A percentile compares a stretch with the other conserved stretches of the same genome.
Conservation (phyloP, 2,797 vertebrate species). For the Centropyge bicolor region DNA sequence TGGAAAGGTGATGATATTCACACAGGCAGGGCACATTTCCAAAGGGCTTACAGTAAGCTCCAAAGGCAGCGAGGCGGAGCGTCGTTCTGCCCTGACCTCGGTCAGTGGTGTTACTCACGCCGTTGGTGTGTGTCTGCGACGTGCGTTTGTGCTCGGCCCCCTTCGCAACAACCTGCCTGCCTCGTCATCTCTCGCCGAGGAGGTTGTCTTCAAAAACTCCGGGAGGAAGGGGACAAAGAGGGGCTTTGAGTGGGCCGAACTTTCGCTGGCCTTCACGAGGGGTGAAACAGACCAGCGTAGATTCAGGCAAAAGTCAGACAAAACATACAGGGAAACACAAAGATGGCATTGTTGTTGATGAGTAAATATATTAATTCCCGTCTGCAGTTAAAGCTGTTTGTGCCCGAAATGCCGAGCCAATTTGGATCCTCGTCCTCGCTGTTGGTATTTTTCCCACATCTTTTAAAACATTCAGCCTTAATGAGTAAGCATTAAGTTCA, state of each 20-base stretch:
- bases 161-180: conserved; percentile 47
- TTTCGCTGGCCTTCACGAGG: conserved; percentile 25
- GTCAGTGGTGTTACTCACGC: conserved; percentile 61
- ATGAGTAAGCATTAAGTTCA: conserved; percentile 39
- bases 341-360: conserved; percentile 17
- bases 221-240: conserved; percentile 53
- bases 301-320: conserved; percentile 24
- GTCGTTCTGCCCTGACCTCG: conserved; percentile 41
- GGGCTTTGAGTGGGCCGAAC: conserved; percentile 48
- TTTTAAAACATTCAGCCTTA: conserved; percentile 33
- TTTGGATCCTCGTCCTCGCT: conserved; percentile 21
- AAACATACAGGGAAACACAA: conserved; percentile 32
- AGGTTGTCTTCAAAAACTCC: conserved; percentile 43
- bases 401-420: conserved; percentile 19
- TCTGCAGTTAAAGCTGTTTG: conserved; percentile 36
- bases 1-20: conserved; percentile 65
- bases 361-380: conserved; percentile 21
- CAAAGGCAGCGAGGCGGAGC: conserved; percentile 13
- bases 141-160: conserved; percentile 36
- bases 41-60: conserved; percentile 49
- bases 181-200: conserved; percentile 48
- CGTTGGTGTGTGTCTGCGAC: conserved; percentile 62
- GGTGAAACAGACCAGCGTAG: conserved; percentile 8
- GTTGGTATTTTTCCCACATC: conserved; percentile 9
- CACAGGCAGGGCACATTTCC: conserved; percentile 70